Conservation (phyloP, 2,797 vertebrate species). For the Paramormyrops hopkinsi region DNA sequence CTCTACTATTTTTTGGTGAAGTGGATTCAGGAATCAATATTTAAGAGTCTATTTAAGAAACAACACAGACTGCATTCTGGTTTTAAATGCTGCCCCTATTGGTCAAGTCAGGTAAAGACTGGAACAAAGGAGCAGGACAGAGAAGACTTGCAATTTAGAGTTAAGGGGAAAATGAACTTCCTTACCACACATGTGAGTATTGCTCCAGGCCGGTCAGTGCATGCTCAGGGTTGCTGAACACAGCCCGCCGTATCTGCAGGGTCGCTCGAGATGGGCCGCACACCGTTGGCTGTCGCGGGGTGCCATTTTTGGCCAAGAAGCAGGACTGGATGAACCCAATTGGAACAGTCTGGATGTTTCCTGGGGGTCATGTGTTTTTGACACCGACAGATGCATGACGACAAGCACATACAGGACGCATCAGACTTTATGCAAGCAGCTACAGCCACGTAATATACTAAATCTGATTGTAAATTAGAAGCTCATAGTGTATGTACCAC, state of each 20-base stretch:
- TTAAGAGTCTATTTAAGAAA: background rate
- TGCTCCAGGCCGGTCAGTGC: slow-evolving; percentile 74
- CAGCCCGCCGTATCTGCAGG: slow-evolving; percentile 61
- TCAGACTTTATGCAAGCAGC: background rate
- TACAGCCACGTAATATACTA: background rate
- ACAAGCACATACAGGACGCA: background rate
- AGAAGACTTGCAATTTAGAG: background rate
- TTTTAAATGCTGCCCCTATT: background rate
- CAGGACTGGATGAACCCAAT: slow-evolving; percentile 80
- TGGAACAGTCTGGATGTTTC: slow-evolving; percentile 69
- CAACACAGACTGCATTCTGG: background rate
- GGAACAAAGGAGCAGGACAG: background rate
- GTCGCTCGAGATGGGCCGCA: slow-evolving; percentile 72
- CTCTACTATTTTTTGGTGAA: background rate
- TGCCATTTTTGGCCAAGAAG: slow-evolving; percentile 76
- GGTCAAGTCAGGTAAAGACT: background rate
- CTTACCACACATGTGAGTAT: slow-evolving; percentile 83
- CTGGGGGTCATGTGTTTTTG: slow-evolving; percentile 44
- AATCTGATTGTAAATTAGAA: background rate
- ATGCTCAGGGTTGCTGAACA: slow-evolving; percentile 82
- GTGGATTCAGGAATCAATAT: background rate
- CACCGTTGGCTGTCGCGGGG: slow-evolving; percentile 76
- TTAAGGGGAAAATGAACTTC: background rate
- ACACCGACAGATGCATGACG: background rate
- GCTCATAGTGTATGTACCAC: background rate